These are phyloP conservation scores for Pionites leucogaster DNA, from an alignment of 2,113 vertebrate species.

Conservation along the genomic window DNA sequence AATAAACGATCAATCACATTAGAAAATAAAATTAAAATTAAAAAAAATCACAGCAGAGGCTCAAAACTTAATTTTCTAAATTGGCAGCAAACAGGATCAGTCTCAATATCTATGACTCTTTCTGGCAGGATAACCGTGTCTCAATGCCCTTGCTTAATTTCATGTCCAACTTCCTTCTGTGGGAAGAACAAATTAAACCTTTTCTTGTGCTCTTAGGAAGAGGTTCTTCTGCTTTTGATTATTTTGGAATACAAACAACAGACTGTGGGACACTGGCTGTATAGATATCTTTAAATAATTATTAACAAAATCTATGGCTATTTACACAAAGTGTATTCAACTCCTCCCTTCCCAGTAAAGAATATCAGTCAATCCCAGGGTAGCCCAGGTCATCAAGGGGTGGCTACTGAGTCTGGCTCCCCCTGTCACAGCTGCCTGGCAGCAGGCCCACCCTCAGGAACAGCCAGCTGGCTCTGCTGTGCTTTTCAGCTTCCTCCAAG, in stretches of 20 bases:
- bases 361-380: neutral
- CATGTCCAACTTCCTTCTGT: neutral
- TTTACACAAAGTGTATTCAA: neutral
- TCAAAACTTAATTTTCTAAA: neutral
- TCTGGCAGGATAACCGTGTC: neutral
- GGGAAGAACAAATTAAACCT: neutral
- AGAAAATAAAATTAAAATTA: neutral
- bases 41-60: neutral
- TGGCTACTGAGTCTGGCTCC: conserved; percentile 23
- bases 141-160: neutral
- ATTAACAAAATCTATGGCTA: neutral
- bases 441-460: neutral
- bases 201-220: neutral
- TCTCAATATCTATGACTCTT: neutral
- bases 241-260: neutral
- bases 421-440: conserved; percentile 47
- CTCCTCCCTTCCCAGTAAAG: neutral
- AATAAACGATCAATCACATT: neutral
- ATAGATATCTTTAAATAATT: neutral
- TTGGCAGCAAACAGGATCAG: neutral
- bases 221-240: neutral
- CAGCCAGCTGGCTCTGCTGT: conserved; percentile 46
- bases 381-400: conserved; percentile 16
- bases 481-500: neutral
- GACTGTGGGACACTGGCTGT: neutral